Percentiles rank a stretch among this genome's conserved stretches.
These are phyloP conservation scores for Tetramorium parvispinum DNA, from an alignment of 1,140 invertebrate species.

Conservation along the genomic window DNA sequence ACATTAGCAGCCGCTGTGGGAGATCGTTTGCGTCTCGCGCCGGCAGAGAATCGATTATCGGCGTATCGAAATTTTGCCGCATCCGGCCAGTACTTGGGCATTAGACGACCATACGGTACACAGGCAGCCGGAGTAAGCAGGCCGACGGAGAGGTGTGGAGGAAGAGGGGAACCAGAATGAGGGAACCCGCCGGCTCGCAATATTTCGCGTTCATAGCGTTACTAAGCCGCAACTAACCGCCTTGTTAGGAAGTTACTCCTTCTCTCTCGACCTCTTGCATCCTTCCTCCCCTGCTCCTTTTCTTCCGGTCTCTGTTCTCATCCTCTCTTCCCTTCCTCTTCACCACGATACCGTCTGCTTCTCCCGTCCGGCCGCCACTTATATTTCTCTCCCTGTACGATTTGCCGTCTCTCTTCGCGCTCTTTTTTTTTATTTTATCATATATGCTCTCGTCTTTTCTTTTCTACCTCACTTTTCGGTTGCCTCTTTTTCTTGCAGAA, in stretches of 20 bases:
- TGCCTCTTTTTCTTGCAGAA: not conserved
- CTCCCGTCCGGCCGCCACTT: constrained; percentile 44
- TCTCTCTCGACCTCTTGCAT: constrained; percentile 70
- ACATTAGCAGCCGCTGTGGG: not conserved
- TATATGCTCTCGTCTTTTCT: constrained; percentile 8
- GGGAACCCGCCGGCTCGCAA: constrained; percentile 69
- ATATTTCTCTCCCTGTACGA: constrained; percentile 40
- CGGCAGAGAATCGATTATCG: constrained; percentile 69
- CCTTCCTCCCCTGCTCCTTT: constrained; percentile 58
- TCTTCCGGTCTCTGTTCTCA: constrained; percentile 68
- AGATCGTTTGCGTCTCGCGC: constrained; percentile 39
- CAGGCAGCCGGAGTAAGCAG: constrained; percentile 43
- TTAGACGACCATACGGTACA: constrained; percentile 63
- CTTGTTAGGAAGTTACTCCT: constrained; percentile 85
- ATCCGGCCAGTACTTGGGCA: constrained; percentile 62
- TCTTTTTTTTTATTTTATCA: not conserved
- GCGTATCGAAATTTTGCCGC: constrained; percentile 59
- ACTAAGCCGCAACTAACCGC: constrained; percentile 84
- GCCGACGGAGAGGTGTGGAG: not conserved
- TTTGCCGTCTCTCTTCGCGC: constrained; percentile 31
- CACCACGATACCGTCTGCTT: constrained; percentile 16
- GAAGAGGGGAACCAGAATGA: not conserved
- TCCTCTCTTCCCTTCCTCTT: constrained; percentile 54
- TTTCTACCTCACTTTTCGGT: constrained; percentile 1
- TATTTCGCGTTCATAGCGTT: constrained; percentile 82